Conservation (phyloP, 2,888 invertebrate genomes). For the Melieria crassipennis region DNA sequence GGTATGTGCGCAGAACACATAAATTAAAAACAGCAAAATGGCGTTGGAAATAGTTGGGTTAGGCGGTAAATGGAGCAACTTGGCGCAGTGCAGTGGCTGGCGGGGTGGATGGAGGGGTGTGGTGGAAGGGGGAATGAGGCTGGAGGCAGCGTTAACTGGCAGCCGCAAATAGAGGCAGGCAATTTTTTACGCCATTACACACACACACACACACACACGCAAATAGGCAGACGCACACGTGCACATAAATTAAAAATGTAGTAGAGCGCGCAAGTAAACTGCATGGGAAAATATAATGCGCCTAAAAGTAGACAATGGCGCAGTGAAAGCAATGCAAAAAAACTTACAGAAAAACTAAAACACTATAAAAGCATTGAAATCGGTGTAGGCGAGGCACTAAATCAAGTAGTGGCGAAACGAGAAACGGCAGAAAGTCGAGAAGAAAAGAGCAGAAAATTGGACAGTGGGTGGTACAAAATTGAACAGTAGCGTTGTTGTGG, state of each 20-base stretch:
- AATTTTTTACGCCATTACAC: conserved; percentile 22
- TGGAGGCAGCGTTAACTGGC: background rate
- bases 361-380: no score
- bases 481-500: no score
- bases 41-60: background rate
- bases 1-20: background rate
- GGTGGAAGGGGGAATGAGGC: background rate
- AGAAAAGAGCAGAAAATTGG: background rate
- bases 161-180: background rate
- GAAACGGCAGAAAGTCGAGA: background rate
- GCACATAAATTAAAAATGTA: no score
- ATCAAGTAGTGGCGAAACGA: conserved; percentile 8
- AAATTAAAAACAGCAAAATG: conserved; percentile 18
- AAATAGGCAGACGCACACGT: no score
- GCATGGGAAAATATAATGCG: background rate
- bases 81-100: conserved; percentile 9
- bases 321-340: background rate
- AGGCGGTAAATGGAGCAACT: conserved; percentile 10
- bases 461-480: no score
- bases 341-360: background rate
- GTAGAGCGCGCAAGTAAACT: no score
- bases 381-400: background rate
- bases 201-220: background rate
- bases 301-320: conserved; percentile 13
- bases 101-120: no score